These are phyloP conservation scores for Vanessa tameamea DNA, from an alignment of 1,140 invertebrate genomes.

Conservation along the genomic window DNA sequence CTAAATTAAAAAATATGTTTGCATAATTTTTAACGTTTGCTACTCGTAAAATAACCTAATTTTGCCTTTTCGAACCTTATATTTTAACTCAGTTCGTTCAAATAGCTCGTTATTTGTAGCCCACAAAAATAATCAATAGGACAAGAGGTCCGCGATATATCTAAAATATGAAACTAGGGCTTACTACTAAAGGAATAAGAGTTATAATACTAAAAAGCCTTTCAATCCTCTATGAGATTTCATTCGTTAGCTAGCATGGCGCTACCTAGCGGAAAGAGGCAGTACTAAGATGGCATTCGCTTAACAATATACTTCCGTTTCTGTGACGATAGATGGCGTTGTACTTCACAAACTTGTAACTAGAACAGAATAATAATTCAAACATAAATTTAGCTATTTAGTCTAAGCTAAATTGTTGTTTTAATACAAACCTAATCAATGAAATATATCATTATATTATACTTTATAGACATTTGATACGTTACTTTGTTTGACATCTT, in stretches of 20 bases:
- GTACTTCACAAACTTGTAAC: background rate
- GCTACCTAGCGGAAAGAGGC: slow-evolving; percentile 22
- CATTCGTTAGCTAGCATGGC: slow-evolving; percentile 3
- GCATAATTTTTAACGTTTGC: background rate
- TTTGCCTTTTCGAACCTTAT: background rate
- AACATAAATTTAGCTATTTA: too few species aligned
- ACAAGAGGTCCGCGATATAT: background rate
- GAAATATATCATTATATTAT: too few species aligned
- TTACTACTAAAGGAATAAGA: slow-evolving; percentile 1
- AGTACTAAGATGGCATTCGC: slow-evolving; percentile 9
- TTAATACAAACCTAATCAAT: too few species aligned
- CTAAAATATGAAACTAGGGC: background rate
- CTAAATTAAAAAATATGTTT: background rate
- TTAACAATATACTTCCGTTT: background rate
- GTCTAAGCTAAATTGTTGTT: too few species aligned
- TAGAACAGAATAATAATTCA: too few species aligned
- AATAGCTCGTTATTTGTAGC: background rate
- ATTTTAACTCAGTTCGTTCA: background rate
- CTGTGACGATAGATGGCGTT: slow-evolving; percentile 21
- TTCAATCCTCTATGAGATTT: background rate
- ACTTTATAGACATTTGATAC: too few species aligned
- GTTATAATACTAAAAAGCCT: background rate
- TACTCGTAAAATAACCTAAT: slow-evolving; percentile 11
- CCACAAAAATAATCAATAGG: slow-evolving; percentile 10
- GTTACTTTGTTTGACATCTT: too few species aligned